phyloP scores from a whole-genome alignment of 2,888 invertebrate species.

The Thymelicus lineola region DNA sequence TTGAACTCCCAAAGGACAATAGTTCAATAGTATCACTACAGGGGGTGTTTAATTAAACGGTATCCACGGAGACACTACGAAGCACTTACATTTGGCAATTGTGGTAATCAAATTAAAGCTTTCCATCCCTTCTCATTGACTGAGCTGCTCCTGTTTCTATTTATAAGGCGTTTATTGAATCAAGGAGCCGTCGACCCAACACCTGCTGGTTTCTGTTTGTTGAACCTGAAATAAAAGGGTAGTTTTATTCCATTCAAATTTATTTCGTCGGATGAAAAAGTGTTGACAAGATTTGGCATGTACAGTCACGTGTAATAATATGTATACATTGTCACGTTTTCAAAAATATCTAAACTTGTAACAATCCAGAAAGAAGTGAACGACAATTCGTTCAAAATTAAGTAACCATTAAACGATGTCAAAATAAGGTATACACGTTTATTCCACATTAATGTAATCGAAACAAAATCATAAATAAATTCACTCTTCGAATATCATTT shows the following conservation, averaged over 20 bases:
- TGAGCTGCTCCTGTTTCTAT: slow-evolving; percentile 17
- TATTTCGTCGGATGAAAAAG: not conserved
- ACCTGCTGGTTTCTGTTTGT: slow-evolving; percentile 23
- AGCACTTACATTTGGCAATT: not conserved
- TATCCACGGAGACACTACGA: not conserved
- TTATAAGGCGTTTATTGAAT: slow-evolving; percentile 20
- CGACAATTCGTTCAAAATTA: too few species aligned
- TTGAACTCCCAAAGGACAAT: not conserved
- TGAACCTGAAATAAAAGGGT: slow-evolving; percentile 16
- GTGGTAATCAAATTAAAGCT: slow-evolving; percentile 9
- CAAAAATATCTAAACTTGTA: too few species aligned
- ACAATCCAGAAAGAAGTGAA: too few species aligned
- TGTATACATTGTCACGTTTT: too few species aligned
- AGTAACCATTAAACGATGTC: too few species aligned
- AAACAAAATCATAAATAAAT: too few species aligned
- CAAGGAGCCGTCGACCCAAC: slow-evolving; percentile 27
- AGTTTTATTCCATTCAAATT: slow-evolving; percentile 6
- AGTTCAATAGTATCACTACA: not conserved
- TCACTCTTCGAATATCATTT: too few species aligned
- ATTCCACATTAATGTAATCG: too few species aligned
- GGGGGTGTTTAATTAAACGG: not conserved
- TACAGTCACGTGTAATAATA: too few species aligned
- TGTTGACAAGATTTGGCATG: too few species aligned
- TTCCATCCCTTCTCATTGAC: slow-evolving; percentile 6
- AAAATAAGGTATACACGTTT: too few species aligned